These are phyloP conservation scores for Thamnaconus septentrionalis DNA, from an alignment of 2,113 vertebrate species.

Conservation along the genomic window DNA sequence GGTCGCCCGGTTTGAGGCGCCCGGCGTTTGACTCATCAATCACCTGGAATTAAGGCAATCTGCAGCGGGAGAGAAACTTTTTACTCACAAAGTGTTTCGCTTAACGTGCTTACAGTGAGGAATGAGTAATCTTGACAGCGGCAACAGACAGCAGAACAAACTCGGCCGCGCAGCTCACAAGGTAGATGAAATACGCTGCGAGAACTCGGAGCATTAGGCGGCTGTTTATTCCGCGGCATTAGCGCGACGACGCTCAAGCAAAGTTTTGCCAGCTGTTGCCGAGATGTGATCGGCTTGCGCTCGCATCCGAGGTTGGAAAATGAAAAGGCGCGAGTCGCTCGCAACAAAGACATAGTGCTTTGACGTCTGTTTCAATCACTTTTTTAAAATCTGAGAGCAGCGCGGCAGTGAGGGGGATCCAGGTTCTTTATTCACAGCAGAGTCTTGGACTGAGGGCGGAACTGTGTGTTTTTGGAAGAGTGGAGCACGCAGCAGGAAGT, in stretches of 20 bases:
- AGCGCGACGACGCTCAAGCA: background rate
- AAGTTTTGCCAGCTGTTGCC: too few relatives aligned
- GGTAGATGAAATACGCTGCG: background rate
- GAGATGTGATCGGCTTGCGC: too few relatives aligned
- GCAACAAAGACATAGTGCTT: too few relatives aligned
- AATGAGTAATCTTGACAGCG: slow-evolving; percentile 3
- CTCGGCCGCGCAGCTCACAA: slow-evolving; percentile 2
- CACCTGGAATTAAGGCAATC: slow-evolving; percentile 20
- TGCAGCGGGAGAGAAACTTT: slow-evolving; percentile 4
- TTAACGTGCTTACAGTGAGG: slow-evolving; percentile 9
- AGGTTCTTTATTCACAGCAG: too few relatives aligned
- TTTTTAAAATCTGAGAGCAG: too few relatives aligned
- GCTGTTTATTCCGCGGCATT: slow-evolving; percentile 7
- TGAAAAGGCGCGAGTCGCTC: too few relatives aligned
- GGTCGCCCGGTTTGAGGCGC: slow-evolving; percentile 12
- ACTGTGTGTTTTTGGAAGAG: too few relatives aligned
- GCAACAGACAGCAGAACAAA: background rate
- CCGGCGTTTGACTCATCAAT: slow-evolving; percentile 29
- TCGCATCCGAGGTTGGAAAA: too few relatives aligned
- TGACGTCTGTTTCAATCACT: too few relatives aligned
- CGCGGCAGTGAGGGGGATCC: too few relatives aligned
- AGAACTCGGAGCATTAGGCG: background rate
- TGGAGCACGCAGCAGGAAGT: too few relatives aligned
- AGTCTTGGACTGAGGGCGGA: too few relatives aligned
- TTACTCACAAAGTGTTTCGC: slow-evolving; percentile 22